These are phyloP conservation scores for Sebastolobus altivelis DNA, from an alignment of 2,797 vertebrate species.

Conservation along the genomic window DNA sequence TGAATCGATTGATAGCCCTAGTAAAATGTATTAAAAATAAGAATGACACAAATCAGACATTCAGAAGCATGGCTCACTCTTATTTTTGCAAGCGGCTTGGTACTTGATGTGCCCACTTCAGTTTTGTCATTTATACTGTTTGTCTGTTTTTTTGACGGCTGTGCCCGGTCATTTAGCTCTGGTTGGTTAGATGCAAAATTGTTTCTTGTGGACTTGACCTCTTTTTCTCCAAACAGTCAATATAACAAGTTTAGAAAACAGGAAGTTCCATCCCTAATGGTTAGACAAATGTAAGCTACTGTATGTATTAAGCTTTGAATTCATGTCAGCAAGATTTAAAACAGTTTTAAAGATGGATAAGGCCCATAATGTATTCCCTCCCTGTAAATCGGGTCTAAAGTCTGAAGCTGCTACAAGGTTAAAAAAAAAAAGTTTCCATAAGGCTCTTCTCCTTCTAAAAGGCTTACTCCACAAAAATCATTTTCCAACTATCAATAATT, in stretches of 20 bases:
- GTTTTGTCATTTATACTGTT: neutral
- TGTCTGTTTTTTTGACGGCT: neutral
- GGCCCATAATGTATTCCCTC: neutral
- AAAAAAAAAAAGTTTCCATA: constrained; percentile 32
- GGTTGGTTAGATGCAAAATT: neutral
- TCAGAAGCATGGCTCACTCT: neutral
- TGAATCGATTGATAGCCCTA: no score
- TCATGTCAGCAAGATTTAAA: constrained; percentile 5
- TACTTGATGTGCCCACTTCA: neutral
- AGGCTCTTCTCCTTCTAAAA: constrained; percentile 47
- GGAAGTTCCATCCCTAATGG: neutral
- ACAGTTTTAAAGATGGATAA: neutral
- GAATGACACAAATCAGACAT: neutral
- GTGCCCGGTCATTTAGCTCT: neutral
- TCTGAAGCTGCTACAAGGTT: constrained; percentile 25
- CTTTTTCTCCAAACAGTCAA: neutral
- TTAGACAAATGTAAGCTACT: neutral
- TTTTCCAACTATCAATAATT: constrained; percentile 68
- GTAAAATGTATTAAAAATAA: neutral
- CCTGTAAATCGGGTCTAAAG: neutral
- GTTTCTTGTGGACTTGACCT: neutral
- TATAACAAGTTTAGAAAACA: neutral
- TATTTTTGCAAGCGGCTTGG: neutral
- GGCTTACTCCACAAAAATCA: constrained; percentile 58
- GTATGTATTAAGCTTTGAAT: constrained; percentile 1